Evolutionary conservation across 2,888 invertebrate species (phyloP).

Genomic region (Byasa hedistus): DNA sequence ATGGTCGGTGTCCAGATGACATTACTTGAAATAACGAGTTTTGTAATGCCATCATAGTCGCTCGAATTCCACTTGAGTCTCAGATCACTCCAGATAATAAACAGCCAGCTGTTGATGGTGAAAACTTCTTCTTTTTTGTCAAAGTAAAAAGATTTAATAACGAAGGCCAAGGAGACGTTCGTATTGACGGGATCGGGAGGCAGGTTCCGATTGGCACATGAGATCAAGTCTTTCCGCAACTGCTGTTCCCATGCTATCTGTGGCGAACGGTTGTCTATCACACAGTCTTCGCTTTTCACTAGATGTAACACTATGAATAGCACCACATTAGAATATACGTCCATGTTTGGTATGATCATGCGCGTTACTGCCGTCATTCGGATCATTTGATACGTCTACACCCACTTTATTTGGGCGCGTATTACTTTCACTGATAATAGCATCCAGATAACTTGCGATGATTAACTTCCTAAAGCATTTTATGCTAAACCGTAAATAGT

Average conservation of each 20-base stretch:
- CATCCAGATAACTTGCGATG: background rate
- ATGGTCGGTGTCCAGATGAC: conserved; percentile 38
- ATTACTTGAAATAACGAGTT: conserved; percentile 16
- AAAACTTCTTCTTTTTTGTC: conserved; percentile 40
- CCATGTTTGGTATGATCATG: background rate
- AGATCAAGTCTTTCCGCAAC: conserved; percentile 11
- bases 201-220: background rate
- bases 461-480: background rate
- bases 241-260: conserved; percentile 24
- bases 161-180: conserved; percentile 36
- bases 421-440: background rate
- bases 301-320: background rate
- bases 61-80: conserved; percentile 39
- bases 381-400: conserved; percentile 6
- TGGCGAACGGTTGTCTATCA: conserved; percentile 18
- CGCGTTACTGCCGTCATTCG: background rate
- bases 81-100: conserved; percentile 37
- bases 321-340: background rate
- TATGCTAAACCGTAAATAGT: no score
- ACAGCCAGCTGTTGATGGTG: conserved; percentile 35
- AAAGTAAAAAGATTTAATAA: conserved; percentile 44
- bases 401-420: conserved; percentile 4
- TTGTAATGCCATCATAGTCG: conserved; percentile 35
- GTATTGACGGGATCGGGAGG: conserved; percentile 24
- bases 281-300: conserved; percentile 14